These are phyloP conservation scores for Drosophila leontia DNA, from an alignment of 1,140 invertebrate species.

Conservation along the genomic window DNA sequence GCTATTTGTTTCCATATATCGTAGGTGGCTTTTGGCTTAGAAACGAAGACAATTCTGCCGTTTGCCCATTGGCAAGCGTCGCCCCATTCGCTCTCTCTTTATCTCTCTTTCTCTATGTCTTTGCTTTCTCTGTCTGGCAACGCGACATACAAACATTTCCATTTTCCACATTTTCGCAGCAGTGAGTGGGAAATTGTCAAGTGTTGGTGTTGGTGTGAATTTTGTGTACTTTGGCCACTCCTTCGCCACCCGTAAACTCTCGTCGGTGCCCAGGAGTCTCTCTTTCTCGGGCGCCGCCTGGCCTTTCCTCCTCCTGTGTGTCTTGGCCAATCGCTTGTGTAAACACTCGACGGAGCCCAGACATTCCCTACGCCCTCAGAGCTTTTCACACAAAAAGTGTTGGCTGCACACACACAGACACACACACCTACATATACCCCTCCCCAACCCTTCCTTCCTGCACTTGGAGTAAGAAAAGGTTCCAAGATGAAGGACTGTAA, in stretches of 20 bases:
- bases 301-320: slow-evolving; percentile 25
- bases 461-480: slow-evolving; percentile 1
- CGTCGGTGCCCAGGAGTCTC: slow-evolving; percentile 1
- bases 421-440: background rate
- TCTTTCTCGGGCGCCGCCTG: slow-evolving; percentile 4
- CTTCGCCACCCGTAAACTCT: slow-evolving; percentile 54
- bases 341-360: slow-evolving; percentile 59
- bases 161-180: slow-evolving; percentile 32
- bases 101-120: slow-evolving; percentile 3
- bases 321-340: slow-evolving; percentile 80
- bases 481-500: background rate
- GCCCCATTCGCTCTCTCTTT: slow-evolving; percentile 26
- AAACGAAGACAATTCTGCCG: slow-evolving; percentile 62
- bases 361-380: slow-evolving; percentile 56
- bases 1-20: slow-evolving; percentile 22
- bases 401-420: slow-evolving; percentile 48
- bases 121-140: slow-evolving; percentile 10
- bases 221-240: slow-evolving; percentile 85
- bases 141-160: slow-evolving; percentile 45
- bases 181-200: slow-evolving; percentile 65
- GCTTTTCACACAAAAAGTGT: slow-evolving; percentile 82
- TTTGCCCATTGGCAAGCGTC: slow-evolving; percentile 63
- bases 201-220: slow-evolving; percentile 82
- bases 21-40: slow-evolving; percentile 51
- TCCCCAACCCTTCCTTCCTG: background rate